phyloP scores from a whole-genome alignment of 2,113 vertebrate species.

The Corvus cornix region DNA sequence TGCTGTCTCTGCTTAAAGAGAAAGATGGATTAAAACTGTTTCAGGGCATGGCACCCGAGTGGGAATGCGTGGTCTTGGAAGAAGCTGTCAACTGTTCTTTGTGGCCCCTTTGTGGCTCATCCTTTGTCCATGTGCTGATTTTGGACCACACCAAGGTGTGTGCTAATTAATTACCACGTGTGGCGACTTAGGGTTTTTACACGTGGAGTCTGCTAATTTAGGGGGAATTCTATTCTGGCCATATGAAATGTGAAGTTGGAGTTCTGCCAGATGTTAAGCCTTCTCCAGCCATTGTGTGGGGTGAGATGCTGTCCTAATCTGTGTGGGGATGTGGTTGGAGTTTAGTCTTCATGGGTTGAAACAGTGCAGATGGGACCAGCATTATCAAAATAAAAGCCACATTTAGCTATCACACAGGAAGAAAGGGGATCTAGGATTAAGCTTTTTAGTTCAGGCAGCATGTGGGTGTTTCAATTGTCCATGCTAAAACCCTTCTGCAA shows the following conservation, averaged over 20 bases:
- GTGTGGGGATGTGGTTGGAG: neutral
- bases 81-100: neutral
- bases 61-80: neutral
- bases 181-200: neutral
- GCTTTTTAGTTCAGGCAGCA: slow-evolving; percentile 12
- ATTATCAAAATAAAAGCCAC: neutral
- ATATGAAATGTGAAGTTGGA: neutral
- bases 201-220: neutral
- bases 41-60: neutral
- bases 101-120: accelerated
- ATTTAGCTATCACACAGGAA: neutral
- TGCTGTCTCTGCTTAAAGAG: slow-evolving; percentile 26
- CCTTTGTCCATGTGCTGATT: neutral
- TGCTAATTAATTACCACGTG: neutral
- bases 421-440: neutral
- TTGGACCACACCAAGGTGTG: neutral
- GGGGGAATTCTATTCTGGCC: neutral
- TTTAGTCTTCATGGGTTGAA: neutral
- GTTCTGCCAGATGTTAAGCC: neutral
- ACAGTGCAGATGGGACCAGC: neutral
- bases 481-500: slow-evolving; percentile 23
- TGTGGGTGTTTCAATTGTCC: slow-evolving; percentile 24
- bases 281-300: neutral
- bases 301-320: neutral
- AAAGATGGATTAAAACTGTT: neutral